Evolutionary conservation across 2,888 invertebrate genomes (phyloP), one percentile per base, ranked within the genome.

Genomic region (Tiliacea aurago): DNA sequence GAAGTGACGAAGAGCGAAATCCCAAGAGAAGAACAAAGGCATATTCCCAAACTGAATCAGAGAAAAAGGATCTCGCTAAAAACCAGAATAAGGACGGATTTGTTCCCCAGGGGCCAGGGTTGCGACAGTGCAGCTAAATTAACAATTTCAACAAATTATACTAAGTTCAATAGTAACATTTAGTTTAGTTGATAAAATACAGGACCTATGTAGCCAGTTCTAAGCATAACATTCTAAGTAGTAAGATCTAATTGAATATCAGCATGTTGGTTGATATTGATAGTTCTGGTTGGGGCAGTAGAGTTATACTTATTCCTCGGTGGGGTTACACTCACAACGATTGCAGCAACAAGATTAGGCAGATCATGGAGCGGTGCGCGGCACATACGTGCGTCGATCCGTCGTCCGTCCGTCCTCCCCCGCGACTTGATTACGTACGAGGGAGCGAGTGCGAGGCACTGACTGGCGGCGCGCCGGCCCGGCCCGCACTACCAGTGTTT

Each of bases 391-490:
- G 89, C 87, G 86, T 91, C 91, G 90, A 88, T 90, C 84, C 89
- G 87, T 85, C 86, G 87, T 85, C 86, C 87, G 88, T 90, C 91
- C 91, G 92, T 82, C 78, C 82, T 82, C 78, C 82, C 91, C 87
- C 92, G 92, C 91, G 84, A 87, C 89, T 88, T 90, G 91, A 92
- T 91, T 91, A 89, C 87, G 89, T 86, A 84, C 88, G 90, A 87
- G 91, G 88, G 91, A 91, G 89, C 87, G 92, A 90, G 91, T 91
- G 91, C 92, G 90, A 91, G 91, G 93, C 94, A 93, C 93, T 88
- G 94, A 93, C 89, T 92, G 89, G 85, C 87, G 84, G 85, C 84
- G 87, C 84, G 81, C 85, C 87, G 86, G 84, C 81, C 85, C 87
- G 86, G 84, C 81, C 86, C 86, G 75, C 78, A 84, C 89, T 77